Percentiles rank a stretch among this genome's conserved stretches.
These are phyloP conservation scores for Crematogaster levior DNA, from an alignment of 2,888 invertebrate genomes.

Conservation along the genomic window DNA sequence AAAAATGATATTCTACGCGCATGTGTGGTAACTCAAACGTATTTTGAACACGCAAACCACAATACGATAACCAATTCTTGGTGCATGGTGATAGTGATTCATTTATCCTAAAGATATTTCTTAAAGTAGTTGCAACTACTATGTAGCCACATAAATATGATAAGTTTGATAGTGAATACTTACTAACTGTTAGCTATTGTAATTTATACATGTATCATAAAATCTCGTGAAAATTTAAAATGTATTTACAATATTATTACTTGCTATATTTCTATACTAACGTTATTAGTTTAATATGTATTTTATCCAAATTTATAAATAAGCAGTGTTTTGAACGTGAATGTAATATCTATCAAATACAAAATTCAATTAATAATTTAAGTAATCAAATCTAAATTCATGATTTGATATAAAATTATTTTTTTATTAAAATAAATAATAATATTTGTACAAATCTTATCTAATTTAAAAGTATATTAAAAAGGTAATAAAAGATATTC, in stretches of 20 bases:
- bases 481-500: background rate
- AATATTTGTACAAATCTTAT: background rate
- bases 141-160: conserved; percentile 28
- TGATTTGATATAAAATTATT: background rate
- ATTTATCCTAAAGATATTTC: conserved; percentile 24
- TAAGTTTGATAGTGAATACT: conserved; percentile 57
- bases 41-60: conserved; percentile 34
- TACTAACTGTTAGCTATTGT: background rate
- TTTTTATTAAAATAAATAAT: background rate
- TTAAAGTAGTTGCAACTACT: conserved; percentile 27
- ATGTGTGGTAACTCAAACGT: conserved; percentile 4
- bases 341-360: background rate
- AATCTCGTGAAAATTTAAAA: conserved; percentile 8
- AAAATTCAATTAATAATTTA: conserved; percentile 21
- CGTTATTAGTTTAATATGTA: background rate
- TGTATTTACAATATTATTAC: background rate
- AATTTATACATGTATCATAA: background rate
- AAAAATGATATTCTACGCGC: conserved; percentile 4
- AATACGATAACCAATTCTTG: background rate
- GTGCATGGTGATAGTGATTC: background rate
- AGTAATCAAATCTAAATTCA: background rate
- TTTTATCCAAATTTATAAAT: conserved; percentile 10
- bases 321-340: background rate
- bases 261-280: background rate
- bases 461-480: background rate